Evolutionary conservation across 2,113 vertebrate species (phyloP).

Genomic region (Perca fluviatilis): DNA sequence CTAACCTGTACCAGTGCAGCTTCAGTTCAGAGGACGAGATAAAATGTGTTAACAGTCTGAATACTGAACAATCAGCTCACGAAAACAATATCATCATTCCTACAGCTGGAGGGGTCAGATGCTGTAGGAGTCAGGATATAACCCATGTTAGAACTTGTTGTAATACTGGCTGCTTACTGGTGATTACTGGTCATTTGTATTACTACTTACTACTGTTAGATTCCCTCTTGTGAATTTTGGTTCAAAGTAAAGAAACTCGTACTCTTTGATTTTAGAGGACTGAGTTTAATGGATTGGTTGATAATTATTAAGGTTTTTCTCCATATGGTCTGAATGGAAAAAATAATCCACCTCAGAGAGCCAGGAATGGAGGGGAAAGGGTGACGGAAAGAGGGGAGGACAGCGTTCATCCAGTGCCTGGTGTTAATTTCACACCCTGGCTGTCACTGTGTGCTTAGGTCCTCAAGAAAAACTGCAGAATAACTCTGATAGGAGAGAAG

Average conservation of each 20-base stretch:
- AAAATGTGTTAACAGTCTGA: too few species aligned
- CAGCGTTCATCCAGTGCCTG: slow-evolving; percentile 2
- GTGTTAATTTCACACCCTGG: slow-evolving; percentile 52
- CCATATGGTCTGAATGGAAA: not conserved
- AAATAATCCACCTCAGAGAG: not conserved
- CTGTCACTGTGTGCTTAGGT: slow-evolving; percentile 43
- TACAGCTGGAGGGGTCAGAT: too few species aligned
- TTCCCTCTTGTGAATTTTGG: too few species aligned
- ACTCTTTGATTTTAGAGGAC: not conserved
- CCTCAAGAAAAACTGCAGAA: slow-evolving; percentile 29
- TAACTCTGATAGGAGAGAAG: not conserved
- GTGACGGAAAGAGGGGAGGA: not conserved
- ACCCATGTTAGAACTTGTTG: not conserved
- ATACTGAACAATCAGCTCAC: not conserved
- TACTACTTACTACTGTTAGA: not conserved
- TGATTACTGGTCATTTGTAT: too few species aligned
- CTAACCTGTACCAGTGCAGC: too few species aligned
- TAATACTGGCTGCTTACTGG: not conserved
- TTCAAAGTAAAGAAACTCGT: not conserved
- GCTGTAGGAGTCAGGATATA: too few species aligned
- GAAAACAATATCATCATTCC: not conserved
- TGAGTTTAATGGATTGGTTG: not conserved
- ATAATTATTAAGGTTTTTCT: not conserved
- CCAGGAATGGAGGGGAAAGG: not conserved
- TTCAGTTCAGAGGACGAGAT: too few species aligned